These are phyloP conservation scores for Ophion ellenae DNA, from an alignment of 2,888 invertebrate species.

Conservation along the genomic window DNA sequence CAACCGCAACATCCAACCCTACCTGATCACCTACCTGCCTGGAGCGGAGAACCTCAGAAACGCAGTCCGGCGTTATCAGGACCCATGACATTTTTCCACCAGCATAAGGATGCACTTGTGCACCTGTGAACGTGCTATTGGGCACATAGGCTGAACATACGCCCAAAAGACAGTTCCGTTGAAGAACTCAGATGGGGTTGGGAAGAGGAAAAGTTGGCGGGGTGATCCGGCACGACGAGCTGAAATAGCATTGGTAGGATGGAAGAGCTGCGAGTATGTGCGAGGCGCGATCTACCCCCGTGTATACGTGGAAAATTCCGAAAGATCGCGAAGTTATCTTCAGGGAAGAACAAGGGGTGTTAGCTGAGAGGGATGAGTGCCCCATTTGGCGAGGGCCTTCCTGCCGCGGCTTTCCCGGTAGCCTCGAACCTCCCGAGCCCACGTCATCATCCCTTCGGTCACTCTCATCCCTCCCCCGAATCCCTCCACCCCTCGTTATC, in stretches of 20 bases:
- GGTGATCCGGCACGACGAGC: slow-evolving; percentile 8
- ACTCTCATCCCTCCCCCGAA: slow-evolving; percentile 44
- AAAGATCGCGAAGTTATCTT: slow-evolving; percentile 8
- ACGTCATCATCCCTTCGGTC: slow-evolving; percentile 57
- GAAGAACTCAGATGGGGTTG: not conserved
- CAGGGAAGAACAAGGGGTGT: slow-evolving; percentile 36
- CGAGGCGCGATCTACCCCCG: slow-evolving; percentile 23
- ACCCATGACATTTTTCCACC: not conserved
- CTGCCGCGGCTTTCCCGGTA: slow-evolving; percentile 50
- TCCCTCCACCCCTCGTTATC: not conserved
- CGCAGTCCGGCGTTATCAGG: not conserved
- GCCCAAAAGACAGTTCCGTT: not conserved
- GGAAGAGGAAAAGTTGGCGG: not conserved
- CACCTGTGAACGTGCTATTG: not conserved
- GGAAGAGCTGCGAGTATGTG: slow-evolving; percentile 24
- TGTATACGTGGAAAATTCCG: not conserved
- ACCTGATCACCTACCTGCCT: not conserved
- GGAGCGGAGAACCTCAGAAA: not conserved
- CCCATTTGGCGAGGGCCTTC: slow-evolving; percentile 65
- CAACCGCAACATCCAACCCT: not conserved
- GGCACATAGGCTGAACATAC: not conserved
- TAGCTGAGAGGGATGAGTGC: slow-evolving; percentile 25
- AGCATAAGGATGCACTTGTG: not conserved
- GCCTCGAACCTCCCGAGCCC: slow-evolving; percentile 57
- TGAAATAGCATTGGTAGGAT: slow-evolving; percentile 14